A percentile compares a stretch with the other conserved stretches of the same genome.
Conservation (phyloP, 2,797 vertebrate genomes). For the Peromyscus nudipes region DNA sequence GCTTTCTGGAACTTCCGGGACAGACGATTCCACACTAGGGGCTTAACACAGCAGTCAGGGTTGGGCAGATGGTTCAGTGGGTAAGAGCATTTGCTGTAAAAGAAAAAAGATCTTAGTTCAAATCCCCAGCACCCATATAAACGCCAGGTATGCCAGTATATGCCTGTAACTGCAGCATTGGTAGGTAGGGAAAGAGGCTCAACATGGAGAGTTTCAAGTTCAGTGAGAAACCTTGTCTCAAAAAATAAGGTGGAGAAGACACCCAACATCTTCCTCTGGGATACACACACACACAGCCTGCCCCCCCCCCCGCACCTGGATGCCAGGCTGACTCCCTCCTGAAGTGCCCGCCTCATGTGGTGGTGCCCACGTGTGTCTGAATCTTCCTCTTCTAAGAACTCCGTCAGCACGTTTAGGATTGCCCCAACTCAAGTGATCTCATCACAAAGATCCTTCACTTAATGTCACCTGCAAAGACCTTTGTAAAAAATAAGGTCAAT, state of each 20-base stretch:
- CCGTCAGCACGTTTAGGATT: not conserved
- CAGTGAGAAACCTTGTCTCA: not conserved
- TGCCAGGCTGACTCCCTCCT: not conserved
- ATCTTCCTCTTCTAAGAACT: not conserved
- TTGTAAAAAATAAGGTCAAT: not conserved
- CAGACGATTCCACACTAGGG: rapidly evolving
- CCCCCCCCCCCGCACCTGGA: not conserved
- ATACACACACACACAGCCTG: not conserved
- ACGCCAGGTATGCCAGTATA: not conserved
- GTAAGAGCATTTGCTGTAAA: not conserved
- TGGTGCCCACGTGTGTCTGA: too few species aligned
- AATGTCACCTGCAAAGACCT: not conserved
- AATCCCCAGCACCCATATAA: not conserved
- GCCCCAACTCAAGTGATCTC: not conserved
- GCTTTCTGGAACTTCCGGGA: not conserved
- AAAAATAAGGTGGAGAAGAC: not conserved
- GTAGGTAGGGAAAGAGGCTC: too few species aligned
- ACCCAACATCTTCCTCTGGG: not conserved
- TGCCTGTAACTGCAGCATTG: not conserved
- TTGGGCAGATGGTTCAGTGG: not conserved
- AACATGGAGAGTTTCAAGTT: not conserved
- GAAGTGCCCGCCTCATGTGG: rapidly evolving
- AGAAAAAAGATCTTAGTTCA: not conserved
- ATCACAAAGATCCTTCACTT: not conserved
- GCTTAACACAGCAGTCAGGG: too few species aligned